phyloP scores from a whole-genome alignment of 2,888 invertebrate species.

The Synanthedon formicaeformis region DNA sequence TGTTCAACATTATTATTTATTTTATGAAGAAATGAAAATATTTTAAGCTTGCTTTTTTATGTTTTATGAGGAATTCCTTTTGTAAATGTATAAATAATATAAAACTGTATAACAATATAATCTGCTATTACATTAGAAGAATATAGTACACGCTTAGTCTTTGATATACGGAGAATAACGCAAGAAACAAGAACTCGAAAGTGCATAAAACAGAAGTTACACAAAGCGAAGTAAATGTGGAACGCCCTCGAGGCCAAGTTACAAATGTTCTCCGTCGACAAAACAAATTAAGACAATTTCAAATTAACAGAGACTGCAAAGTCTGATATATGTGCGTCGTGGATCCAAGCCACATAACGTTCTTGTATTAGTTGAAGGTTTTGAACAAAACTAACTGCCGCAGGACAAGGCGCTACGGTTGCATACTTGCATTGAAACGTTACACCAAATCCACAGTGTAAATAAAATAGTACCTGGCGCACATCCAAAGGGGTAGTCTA shows the following conservation, averaged over 20 bases:
- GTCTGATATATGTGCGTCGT: slow-evolving; percentile 44
- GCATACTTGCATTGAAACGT: slow-evolving; percentile 8
- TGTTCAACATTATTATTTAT: too few relatives aligned
- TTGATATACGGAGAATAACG: background rate
- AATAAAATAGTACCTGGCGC: slow-evolving; percentile 3
- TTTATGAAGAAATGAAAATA: too few relatives aligned
- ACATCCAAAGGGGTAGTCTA: slow-evolving; percentile 4
- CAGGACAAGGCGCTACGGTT: slow-evolving; percentile 19
- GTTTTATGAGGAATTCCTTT: too few relatives aligned
- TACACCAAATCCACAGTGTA: slow-evolving; percentile 17
- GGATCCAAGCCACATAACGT: slow-evolving; percentile 9
- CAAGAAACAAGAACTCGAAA: background rate
- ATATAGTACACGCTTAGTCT: too few relatives aligned
- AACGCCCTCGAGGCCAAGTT: slow-evolving; percentile 26
- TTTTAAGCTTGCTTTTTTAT: too few relatives aligned
- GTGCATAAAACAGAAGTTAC: slow-evolving; percentile 17
- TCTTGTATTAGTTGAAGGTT: slow-evolving; percentile 9
- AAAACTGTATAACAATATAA: too few relatives aligned
- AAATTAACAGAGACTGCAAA: slow-evolving; percentile 53
- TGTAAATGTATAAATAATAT: too few relatives aligned
- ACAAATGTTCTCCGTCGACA: slow-evolving; percentile 30
- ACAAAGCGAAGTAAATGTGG: slow-evolving; percentile 24
- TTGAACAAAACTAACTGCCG: slow-evolving; percentile 20
- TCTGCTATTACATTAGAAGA: too few relatives aligned
- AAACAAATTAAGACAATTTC: slow-evolving; percentile 64